Conservation (phyloP, 2,797 vertebrate genomes). For the Staurois parvus region DNA sequence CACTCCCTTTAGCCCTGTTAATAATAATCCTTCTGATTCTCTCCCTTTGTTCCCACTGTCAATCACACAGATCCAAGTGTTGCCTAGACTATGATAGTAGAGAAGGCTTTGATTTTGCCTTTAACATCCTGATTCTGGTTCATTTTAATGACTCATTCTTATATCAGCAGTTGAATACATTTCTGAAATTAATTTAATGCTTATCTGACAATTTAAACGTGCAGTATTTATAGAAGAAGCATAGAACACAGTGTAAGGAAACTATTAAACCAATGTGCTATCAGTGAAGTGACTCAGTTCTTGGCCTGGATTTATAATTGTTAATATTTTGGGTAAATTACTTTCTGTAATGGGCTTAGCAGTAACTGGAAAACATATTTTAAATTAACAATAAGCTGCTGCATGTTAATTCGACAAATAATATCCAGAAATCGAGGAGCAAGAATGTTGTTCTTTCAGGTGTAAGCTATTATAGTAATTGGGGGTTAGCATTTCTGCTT, state of each 20-base stretch:
- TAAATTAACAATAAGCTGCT: slow-evolving; percentile 4
- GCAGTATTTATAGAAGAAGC: slow-evolving; percentile 37
- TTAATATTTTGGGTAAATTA: slow-evolving; percentile 31
- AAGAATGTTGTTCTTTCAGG: not conserved
- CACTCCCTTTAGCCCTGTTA: slow-evolving; percentile 30
- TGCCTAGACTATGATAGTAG: slow-evolving; percentile 33
- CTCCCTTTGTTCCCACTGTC: slow-evolving; percentile 28
- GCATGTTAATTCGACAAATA: slow-evolving; percentile 10
- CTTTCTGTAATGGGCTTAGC: slow-evolving; percentile 7
- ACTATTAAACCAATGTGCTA: slow-evolving; percentile 23
- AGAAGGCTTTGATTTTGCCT: slow-evolving; percentile 31
- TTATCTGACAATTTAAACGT: slow-evolving; percentile 43
- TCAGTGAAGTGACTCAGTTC: slow-evolving; percentile 33
- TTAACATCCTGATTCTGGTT: slow-evolving; percentile 26
- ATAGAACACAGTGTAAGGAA: slow-evolving; percentile 12
- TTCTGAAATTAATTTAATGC: slow-evolving; percentile 49
- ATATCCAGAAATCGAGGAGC: not conserved
- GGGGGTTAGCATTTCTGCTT: too few relatives aligned
- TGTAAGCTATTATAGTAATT: not conserved
- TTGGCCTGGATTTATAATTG: slow-evolving; percentile 18
- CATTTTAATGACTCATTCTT: slow-evolving; percentile 49
- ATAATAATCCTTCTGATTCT: slow-evolving; percentile 33
- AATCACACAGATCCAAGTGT: slow-evolving; percentile 29
- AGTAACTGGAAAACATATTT: slow-evolving; percentile 19
- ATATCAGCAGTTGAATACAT: slow-evolving; percentile 37